Evolutionary conservation across 2,113 vertebrate genomes (phyloP).

Genomic region (Sterrhoptilus dennistouni): DNA sequence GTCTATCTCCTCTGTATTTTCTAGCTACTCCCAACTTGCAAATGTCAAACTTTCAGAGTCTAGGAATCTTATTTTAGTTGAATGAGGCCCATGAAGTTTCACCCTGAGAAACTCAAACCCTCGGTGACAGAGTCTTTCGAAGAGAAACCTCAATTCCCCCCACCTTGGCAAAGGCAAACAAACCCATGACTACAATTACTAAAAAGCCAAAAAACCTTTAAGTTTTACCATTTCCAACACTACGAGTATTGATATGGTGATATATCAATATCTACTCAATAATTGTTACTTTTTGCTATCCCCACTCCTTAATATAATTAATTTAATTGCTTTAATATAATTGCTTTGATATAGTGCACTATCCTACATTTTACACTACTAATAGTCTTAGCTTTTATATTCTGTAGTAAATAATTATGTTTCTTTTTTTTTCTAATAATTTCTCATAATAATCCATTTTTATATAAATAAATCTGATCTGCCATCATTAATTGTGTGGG

Average conservation of each 20-base stretch:
- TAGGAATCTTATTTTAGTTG: not conserved
- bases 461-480: not conserved
- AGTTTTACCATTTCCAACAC: not conserved
- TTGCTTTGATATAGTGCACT: not conserved
- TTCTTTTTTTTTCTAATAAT: not conserved
- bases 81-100: not conserved
- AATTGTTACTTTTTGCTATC: not conserved
- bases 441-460: not conserved
- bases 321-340: not conserved
- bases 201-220: not conserved
- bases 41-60: not conserved
- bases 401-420: not conserved
- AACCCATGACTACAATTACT: not conserved
- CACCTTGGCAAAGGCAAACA: not conserved
- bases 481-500: not conserved
- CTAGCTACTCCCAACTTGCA: not conserved
- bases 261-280: not conserved
- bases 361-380: not conserved
- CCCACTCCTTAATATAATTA: not conserved
- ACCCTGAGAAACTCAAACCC: fast-evolving
- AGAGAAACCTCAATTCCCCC: not conserved
- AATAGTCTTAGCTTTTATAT: not conserved
- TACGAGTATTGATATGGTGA: not conserved
- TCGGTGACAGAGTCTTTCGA: not conserved
- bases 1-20: not conserved